Base-by-base conservation (phyloP, 2,113 vertebrate species). In the Eidolon helvum region DNA sequence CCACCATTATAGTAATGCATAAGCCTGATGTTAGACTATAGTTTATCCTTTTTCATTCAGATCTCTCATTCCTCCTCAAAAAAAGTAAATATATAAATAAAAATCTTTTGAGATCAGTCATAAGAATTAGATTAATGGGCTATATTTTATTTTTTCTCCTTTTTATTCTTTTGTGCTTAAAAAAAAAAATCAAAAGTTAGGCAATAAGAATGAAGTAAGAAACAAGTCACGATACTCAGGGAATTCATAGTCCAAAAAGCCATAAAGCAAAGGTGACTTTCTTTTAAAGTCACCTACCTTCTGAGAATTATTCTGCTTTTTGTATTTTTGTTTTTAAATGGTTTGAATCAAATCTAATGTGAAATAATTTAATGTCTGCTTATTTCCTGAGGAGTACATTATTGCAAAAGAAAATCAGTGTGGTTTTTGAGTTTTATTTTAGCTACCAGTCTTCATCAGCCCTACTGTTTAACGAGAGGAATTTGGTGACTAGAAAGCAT, bases 401-500 rank as follows among this genome's bases (percentile, higher is more conserved):
- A 15, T 85, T 10, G 2, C 61, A 78, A 0, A 69, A 80, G 40
- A 74, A 53, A 78, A 48, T 35, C n/a, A 74, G 2, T 45, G 80
- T 95, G 48, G 50, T 91, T 96, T 96, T 92, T 92, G 93, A 97
- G 24, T 75, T 95, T 40, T 26, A 33, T 83, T 80, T 50, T 55
- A 87, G 72, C 83, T 33, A 2, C 68, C 90, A 79, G 40, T 90
- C 86, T 75, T 87, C 72, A 93, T 96, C 93, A 94, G 94, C 91
- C 88, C 96, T 98, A 98, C 98, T 98, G 87, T 98, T 83, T 98
- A 98, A 98, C 97, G 69, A 96, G 94, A 97, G 88, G 90, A 92
- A 96, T 96, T 84, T 61, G 71, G 97, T 97, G 96, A 90, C 97
- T 98, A 98, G 98, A 98, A 96, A 94, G 45, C 96, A 91, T 91